Evolutionary conservation across 2,797 vertebrate genomes (phyloP).

Genomic region (Siniperca scherzeri): DNA sequence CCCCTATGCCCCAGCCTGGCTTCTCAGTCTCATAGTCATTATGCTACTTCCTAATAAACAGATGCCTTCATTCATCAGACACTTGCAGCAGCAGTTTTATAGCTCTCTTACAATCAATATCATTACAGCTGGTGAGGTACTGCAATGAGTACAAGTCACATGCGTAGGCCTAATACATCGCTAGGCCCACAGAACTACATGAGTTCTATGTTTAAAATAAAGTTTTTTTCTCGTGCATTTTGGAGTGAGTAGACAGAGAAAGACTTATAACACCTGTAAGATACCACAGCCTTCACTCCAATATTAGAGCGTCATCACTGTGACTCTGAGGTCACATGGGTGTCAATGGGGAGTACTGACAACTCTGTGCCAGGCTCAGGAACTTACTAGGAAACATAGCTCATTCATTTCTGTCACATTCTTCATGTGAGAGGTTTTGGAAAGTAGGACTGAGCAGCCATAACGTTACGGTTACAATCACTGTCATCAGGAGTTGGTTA

Average conservation of each 20-base stretch:
- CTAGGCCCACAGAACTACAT: constrained; percentile 3
- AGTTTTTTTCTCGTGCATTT: constrained; percentile 5
- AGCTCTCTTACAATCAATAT: constrained; percentile 67
- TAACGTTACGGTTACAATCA: not conserved
- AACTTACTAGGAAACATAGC: constrained; percentile 9
- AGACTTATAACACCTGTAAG: not conserved
- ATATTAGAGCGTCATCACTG: constrained; percentile 3
- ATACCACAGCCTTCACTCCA: constrained; percentile 16
- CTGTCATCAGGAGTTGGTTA: not conserved
- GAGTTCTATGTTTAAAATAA: constrained; percentile 14
- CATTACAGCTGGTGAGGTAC: constrained; percentile 55
- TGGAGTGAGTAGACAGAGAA: not conserved
- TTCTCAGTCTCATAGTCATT: constrained; percentile 64
- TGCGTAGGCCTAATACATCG: constrained; percentile 12
- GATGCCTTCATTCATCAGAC: constrained; percentile 78
- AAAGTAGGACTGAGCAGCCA: not conserved
- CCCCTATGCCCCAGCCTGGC: constrained; percentile 61
- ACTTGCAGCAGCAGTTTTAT: constrained; percentile 64
- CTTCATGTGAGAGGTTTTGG: not conserved
- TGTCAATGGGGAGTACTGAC: constrained; percentile 25
- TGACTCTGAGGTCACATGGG: constrained; percentile 14
- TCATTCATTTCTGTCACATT: constrained; percentile 32
- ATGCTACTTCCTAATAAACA: constrained; percentile 76
- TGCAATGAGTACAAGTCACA: constrained; percentile 45
- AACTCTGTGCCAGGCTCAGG: constrained; percentile 16